Conservation (phyloP, 2,797 vertebrate species). For the Todus mexicanus region DNA sequence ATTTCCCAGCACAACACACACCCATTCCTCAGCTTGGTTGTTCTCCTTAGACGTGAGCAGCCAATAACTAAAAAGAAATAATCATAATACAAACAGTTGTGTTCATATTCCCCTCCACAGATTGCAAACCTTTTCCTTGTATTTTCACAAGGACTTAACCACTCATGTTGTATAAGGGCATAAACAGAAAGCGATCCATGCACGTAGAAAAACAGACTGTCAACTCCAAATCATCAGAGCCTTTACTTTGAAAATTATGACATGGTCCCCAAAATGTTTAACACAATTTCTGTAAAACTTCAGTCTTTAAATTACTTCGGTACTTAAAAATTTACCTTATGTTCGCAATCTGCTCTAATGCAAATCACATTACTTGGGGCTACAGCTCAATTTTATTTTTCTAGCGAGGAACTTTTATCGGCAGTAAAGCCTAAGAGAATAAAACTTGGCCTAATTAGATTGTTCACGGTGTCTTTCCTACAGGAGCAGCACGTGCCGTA, state of each 20-base stretch:
- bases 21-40: background rate
- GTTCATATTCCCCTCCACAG: background rate
- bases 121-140: background rate
- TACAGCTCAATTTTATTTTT: conserved; percentile 21
- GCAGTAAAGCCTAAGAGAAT: conserved; percentile 13
- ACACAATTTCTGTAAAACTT: conserved; percentile 4
- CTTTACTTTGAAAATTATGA: background rate
- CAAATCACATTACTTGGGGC: conserved; percentile 10
- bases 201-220: background rate
- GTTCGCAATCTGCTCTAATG: conserved; percentile 42
- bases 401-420: background rate
- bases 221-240: background rate
- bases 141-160: background rate
- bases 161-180: background rate
- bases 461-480: background rate
- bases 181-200: background rate
- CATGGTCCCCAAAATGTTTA: background rate
- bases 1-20: background rate
- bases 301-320: background rate
- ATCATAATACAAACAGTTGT: background rate
- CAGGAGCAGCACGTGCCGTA: background rate
- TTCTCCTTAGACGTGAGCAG: background rate
- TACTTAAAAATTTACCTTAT: conserved; percentile 41
- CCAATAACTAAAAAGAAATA: conserved; percentile 8
- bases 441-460: conserved; percentile 39